These are phyloP conservation scores for Corythaeola cristata DNA, from an alignment of 2,113 vertebrate genomes.

Conservation along the genomic window DNA sequence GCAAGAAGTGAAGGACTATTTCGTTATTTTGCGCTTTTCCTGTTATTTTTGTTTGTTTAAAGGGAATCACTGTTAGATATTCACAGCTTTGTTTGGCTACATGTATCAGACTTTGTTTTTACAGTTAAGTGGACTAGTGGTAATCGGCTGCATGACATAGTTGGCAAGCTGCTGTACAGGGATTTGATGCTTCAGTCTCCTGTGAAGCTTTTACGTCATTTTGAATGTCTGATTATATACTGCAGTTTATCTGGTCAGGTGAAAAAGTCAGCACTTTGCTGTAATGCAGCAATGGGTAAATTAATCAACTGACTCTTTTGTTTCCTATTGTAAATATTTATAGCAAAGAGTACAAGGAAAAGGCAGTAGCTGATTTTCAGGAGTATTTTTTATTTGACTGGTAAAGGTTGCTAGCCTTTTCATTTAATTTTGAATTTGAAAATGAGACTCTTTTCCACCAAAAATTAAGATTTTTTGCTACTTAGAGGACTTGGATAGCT, in stretches of 20 bases:
- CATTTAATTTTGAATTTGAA: not conserved
- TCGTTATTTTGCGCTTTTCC: not conserved
- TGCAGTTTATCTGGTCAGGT: not conserved
- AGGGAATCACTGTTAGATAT: not conserved
- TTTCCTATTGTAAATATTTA: not conserved
- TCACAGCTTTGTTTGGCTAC: not conserved
- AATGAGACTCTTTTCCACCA: not conserved
- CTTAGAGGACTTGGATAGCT: not conserved
- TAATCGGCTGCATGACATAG: not conserved
- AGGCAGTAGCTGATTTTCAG: not conserved
- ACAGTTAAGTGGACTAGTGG: not conserved
- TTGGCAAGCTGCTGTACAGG: not conserved
- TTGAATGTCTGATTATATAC: not conserved
- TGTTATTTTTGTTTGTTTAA: fast-evolving
- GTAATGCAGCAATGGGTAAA: not conserved
- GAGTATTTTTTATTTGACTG: not conserved
- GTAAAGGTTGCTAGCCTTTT: not conserved
- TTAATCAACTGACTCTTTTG: not conserved
- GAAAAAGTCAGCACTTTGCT: not conserved
- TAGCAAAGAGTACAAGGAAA: not conserved
- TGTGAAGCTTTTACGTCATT: not conserved
- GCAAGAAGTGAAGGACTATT: not conserved
- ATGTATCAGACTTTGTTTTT: not conserved
- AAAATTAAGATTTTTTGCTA: not conserved
- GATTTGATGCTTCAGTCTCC: not conserved